Evolutionary conservation across 2,113 vertebrate species (phyloP).

Genomic region (Takifugu flavidus): DNA sequence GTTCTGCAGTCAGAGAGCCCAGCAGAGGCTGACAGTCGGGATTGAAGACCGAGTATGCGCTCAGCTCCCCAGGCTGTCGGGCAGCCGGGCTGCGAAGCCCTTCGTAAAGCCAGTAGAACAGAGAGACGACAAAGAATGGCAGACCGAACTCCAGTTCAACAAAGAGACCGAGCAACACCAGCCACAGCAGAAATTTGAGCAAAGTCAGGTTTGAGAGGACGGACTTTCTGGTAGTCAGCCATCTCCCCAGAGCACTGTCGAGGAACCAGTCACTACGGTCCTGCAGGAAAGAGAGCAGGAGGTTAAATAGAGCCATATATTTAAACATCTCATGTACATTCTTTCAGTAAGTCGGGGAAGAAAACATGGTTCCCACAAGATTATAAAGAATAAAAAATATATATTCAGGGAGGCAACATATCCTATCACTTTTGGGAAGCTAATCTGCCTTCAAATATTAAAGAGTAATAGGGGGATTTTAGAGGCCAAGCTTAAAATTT

Average conservation of each 20-base stretch:
- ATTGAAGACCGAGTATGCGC: slow-evolving; percentile 96
- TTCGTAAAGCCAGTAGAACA: slow-evolving; percentile 91
- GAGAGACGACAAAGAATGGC: slow-evolving; percentile 85
- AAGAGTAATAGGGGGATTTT: too few relatives aligned
- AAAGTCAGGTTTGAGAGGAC: slow-evolving; percentile 71
- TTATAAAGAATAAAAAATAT: too few relatives aligned
- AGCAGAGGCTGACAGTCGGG: slow-evolving; percentile 86
- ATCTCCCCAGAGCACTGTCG: slow-evolving; percentile 61
- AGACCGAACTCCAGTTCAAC: slow-evolving; percentile 86
- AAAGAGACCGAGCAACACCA: slow-evolving; percentile 86
- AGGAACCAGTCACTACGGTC: slow-evolving; percentile 55
- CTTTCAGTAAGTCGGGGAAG: too few relatives aligned
- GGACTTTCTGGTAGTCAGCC: slow-evolving; percentile 58
- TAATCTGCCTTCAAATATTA: too few relatives aligned
- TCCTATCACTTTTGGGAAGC: too few relatives aligned
- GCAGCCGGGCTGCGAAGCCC: slow-evolving; percentile 78
- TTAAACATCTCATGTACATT: too few relatives aligned
- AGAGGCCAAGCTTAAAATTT: too few relatives aligned
- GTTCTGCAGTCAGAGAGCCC: slow-evolving; percentile 87
- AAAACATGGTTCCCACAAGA: too few relatives aligned
- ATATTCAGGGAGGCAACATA: too few relatives aligned
- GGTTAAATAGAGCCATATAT: not conserved
- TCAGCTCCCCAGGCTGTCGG: slow-evolving; percentile 80
- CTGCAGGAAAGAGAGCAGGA: slow-evolving; percentile 42
- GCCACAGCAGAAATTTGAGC: slow-evolving; percentile 87